Base-by-base conservation (phyloP, 2,113 vertebrate genomes). In the Eupsittula cactorum region DNA sequence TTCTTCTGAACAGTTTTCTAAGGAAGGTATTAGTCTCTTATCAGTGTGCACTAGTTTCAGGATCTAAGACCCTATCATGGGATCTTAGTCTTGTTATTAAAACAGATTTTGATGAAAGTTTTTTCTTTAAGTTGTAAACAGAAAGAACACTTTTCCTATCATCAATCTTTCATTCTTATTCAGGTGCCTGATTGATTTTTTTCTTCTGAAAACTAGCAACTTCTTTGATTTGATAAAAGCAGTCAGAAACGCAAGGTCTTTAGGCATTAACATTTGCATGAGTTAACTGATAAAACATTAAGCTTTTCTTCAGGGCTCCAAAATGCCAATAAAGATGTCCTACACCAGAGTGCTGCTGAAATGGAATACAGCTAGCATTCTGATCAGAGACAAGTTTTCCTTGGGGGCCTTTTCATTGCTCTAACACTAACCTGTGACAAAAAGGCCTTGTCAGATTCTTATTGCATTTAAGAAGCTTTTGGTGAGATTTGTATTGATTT, bases 401-500 rank as follows among this genome's bases (percentile, higher is more conserved):
- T 97, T 42, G 9, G 97, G 92, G 96, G 92, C 94, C 92, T 93
- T 97, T 98, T 97, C 97, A 97, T 98, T 97, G 97, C 97, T 96
- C 97, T 98, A 97, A 97, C 96, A 96, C 97, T 98, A 98, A 98
- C 98, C 97, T 98, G 97, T 98, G 97, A 98, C 98, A 98, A 98
- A 98, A 98, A 95, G 97, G 97, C 78, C 97, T 97, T 98, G 97
- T 98, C 98, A 97, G 95, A 87, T 94, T 97, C 97, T 98, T 98
- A 98, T 97, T 98, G 92, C 97, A 52, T 98, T 98, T 98, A 98
- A 98, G 97, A 97, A 97, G 97, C 94, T 98, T 97, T 98, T 95
- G 97, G 97, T 98, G 96, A 98, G 98, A 98, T 98, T 98, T 98
- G 95, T 98, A 99, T 99, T 98, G 98, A 99, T 99, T 98, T 96